Evolutionary conservation across 2,888 invertebrate genomes (phyloP).

Genomic region (Metacarcinus magister): DNA sequence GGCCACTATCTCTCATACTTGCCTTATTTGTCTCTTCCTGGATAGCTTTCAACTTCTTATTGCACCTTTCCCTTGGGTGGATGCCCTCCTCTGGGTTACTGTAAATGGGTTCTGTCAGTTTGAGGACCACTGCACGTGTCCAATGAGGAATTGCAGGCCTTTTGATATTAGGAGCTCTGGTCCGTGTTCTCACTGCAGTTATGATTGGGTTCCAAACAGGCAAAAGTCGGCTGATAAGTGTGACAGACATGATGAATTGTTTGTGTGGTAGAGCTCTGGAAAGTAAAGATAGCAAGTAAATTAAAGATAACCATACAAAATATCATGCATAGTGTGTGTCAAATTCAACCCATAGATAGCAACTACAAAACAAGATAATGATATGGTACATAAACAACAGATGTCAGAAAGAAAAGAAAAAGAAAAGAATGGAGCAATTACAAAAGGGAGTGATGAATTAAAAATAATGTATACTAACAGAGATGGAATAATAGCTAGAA

Average conservation of each 20-base stretch:
- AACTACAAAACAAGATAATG: too few relatives aligned
- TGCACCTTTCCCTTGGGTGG: conserved; percentile 54
- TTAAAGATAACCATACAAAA: not conserved
- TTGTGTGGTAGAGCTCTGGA: not conserved
- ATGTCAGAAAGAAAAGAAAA: too few relatives aligned
- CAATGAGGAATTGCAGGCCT: conserved; percentile 72
- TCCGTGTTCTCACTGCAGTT: conserved; percentile 54
- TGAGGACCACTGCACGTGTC: conserved; percentile 68
- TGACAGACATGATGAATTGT: conserved; percentile 50
- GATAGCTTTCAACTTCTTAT: not conserved
- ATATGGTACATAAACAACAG: too few relatives aligned
- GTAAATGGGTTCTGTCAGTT: conserved; percentile 61
- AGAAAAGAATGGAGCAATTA: too few relatives aligned
- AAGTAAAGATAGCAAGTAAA: not conserved
- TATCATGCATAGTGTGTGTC: not conserved
- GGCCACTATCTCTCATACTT: not conserved
- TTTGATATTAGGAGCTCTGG: conserved; percentile 63
- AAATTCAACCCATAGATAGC: not conserved
- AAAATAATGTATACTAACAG: too few relatives aligned
- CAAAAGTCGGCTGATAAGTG: conserved; percentile 29
- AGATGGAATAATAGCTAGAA: too few relatives aligned
- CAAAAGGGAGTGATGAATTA: too few relatives aligned
- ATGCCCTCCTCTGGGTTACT: conserved; percentile 26
- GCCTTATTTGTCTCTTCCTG: conserved; percentile 37
- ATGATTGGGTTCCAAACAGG: conserved; percentile 47